Conservation (phyloP, 2,888 invertebrate genomes). For the Aphidoletes aphidimyza region DNA sequence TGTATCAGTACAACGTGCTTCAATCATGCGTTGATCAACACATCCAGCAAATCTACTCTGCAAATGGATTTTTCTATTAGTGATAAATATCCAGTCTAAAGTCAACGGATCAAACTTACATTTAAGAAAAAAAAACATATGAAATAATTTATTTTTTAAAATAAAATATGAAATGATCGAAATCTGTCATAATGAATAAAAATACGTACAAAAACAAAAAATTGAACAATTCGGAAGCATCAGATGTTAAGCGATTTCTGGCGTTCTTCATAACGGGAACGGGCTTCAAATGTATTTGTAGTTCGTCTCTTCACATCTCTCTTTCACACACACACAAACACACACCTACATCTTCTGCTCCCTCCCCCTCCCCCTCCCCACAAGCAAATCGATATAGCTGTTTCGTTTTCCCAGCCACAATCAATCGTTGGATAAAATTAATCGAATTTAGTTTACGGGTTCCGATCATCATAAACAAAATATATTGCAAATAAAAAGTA, state of each 20-base stretch:
- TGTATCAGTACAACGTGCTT: too few species aligned
- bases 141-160: conserved; percentile 29
- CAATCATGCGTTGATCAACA: too few species aligned
- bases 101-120: background rate
- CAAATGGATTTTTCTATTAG: background rate
- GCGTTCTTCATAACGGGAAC: too few species aligned
- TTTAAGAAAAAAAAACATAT: conserved; percentile 38
- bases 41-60: too few species aligned
- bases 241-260: too few species aligned
- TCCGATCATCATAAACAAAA: conserved; percentile 12
- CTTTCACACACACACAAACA: too few species aligned
- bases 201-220: background rate
- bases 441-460: conserved; percentile 53
- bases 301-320: too few species aligned
- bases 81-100: background rate
- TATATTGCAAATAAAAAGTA: conserved; percentile 51
- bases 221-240: background rate
- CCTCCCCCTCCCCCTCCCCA: too few species aligned
- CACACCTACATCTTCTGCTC: too few species aligned
- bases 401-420: too few species aligned
- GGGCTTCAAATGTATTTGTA: too few species aligned
- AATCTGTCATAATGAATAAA: conserved; percentile 1
- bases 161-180: conserved; percentile 15
- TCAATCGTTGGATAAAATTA: background rate
- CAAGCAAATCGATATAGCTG: too few species aligned